Base-by-base conservation (phyloP, 2,888 invertebrate genomes). In the Cephus runcator region DNA sequence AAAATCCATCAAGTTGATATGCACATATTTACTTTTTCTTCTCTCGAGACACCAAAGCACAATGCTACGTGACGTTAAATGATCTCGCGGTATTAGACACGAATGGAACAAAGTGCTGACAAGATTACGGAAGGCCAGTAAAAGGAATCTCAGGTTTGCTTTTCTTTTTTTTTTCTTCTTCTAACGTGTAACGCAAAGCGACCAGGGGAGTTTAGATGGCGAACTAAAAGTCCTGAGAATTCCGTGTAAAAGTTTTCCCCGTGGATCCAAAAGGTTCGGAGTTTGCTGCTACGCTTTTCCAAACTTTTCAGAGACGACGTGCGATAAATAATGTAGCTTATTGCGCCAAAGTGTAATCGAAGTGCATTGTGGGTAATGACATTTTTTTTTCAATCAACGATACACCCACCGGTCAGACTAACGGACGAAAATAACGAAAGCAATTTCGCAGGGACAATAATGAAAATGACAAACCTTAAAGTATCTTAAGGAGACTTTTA, bases 271-370 rank as follows among this genome's bases (percentile, higher is more conserved):
- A 56, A 56, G 40, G 40, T 1, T 56, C 40, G 6, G 23, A 56
- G 56, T 6, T 56, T 23, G 6, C 40, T 6, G 40, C 15, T 40
- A 23, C 23, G 56, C 9, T 56, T 56, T 23, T 56, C 1, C 23
- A 75, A 76, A 81, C 76, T 80, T 82, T 71, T 79, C 78, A 81
- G 81, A 77, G 81, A 74, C 81, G 71, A 71, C 31, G 33, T 33
- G 71, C 77, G 82, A 86, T 87, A 87, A 87, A 87, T 87, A 87
- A 87, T 87, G 86, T 85, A 84, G 82, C 83, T 82, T 81, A 83
- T 40, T 40, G 85, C 85, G 83, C 83, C 81, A 80, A 75, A 81
- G 82, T 84, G 86, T 87, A 85, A 87, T 87, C 85, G 83, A 80
- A 35, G 6, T 40, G 40, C 4, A 56, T 56, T 9, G 23, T 9